Percentiles rank a stretch among this genome's conserved stretches.
phyloP scores from a whole-genome alignment of 35 echinoderm and acorn worm genomes.

The Acanthaster planci region DNA sequence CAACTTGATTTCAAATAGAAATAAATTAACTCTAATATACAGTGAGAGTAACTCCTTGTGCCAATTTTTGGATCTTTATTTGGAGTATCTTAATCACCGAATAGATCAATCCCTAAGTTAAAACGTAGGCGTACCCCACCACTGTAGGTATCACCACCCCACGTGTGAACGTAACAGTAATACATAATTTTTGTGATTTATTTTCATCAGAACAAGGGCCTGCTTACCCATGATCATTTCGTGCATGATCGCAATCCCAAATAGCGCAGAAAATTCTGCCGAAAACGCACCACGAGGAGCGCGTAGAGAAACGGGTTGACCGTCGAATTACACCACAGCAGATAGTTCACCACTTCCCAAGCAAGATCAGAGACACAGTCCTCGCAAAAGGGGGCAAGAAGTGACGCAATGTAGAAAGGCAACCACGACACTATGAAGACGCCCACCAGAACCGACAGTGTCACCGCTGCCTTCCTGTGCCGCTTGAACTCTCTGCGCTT shows the following conservation, averaged over 20 bases:
- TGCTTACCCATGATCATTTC: not conserved
- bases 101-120: too few species aligned
- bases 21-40: too few species aligned
- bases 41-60: too few species aligned
- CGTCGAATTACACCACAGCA: slow-evolving; percentile 69
- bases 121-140: too few species aligned
- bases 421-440: slow-evolving; percentile 62
- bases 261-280: slow-evolving; percentile 39
- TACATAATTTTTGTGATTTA: too few species aligned
- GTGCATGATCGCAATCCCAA: slow-evolving; percentile 4
- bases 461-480: slow-evolving; percentile 58
- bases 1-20: too few species aligned
- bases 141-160: too few species aligned
- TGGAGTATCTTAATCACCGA: too few species aligned
- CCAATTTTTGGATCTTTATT: too few species aligned
- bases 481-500: slow-evolving; percentile 13
- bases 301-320: slow-evolving; percentile 78
- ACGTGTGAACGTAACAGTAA: too few species aligned
- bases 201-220: too few species aligned
- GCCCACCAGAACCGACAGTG: slow-evolving; percentile 34
- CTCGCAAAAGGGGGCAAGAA: slow-evolving; percentile 45
- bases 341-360: slow-evolving; percentile 55
- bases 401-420: slow-evolving; percentile 38
- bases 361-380: slow-evolving; percentile 35
- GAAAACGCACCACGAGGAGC: slow-evolving; percentile 43